Percentiles rank a stretch among this genome's conserved stretches.
Evolutionary conservation across 2,888 invertebrate genomes (phyloP).

Genomic region (Thumatha senex): DNA sequence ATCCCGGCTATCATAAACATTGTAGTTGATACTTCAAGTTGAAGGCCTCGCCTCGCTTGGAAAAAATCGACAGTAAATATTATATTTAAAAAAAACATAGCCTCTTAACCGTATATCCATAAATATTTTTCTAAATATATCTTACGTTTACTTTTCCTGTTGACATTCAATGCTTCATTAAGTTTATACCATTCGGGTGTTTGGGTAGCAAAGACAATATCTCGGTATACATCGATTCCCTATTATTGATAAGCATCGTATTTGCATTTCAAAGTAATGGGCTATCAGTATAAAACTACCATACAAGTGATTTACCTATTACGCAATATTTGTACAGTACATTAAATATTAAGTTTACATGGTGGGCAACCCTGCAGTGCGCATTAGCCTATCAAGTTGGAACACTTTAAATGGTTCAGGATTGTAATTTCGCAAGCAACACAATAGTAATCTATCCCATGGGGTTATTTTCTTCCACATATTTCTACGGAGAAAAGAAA

Average conservation of each 20-base stretch:
- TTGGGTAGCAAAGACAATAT: slow-evolving; percentile 46
- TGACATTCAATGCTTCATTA: slow-evolving; percentile 67
- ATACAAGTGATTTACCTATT: slow-evolving; percentile 17
- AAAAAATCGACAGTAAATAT: slow-evolving; percentile 21
- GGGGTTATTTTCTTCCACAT: slow-evolving; percentile 58
- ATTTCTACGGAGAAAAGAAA: slow-evolving; percentile 60
- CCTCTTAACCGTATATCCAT: slow-evolving; percentile 36
- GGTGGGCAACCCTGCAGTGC: slow-evolving; percentile 58
- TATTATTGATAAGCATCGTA: slow-evolving; percentile 24
- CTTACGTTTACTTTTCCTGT: slow-evolving; percentile 49
- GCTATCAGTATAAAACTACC: slow-evolving; percentile 17
- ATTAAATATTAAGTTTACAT: slow-evolving; percentile 30
- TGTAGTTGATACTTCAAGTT: too few species aligned
- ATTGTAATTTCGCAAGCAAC: slow-evolving; percentile 75
- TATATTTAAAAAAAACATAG: slow-evolving; percentile 43
- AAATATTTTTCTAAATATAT: slow-evolving; percentile 53
- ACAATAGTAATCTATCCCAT: slow-evolving; percentile 64
- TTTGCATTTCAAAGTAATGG: slow-evolving; percentile 24
- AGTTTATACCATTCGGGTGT: slow-evolving; percentile 59
- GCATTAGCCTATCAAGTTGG: slow-evolving; percentile 62
- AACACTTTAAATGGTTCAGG: slow-evolving; percentile 55
- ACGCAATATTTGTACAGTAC: slow-evolving; percentile 16
- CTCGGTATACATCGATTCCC: slow-evolving; percentile 35
- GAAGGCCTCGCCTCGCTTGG: too few species aligned
- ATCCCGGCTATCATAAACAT: too few species aligned